Conservation (phyloP, 2,797 vertebrate species). For the Chiropotes sagulatus region DNA sequence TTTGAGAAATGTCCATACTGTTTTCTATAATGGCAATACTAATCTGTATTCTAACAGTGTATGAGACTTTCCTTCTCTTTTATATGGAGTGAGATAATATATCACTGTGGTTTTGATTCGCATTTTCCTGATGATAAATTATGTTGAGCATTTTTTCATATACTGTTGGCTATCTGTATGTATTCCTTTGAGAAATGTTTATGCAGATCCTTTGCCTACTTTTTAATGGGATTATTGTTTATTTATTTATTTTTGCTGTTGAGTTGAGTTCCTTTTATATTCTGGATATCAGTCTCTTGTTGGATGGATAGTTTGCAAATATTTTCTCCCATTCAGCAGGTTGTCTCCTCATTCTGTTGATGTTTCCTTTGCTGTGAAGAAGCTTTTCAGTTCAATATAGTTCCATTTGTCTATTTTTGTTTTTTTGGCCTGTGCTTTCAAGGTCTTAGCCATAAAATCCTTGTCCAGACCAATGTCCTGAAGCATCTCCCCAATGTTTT, state of each 20-base stretch:
- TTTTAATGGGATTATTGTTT: not conserved
- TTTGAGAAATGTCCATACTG: not conserved
- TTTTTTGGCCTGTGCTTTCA: not conserved
- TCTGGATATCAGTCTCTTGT: not conserved
- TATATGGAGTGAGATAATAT: not conserved
- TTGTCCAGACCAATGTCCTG: not conserved
- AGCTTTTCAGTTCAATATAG: not conserved
- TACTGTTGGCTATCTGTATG: not conserved
- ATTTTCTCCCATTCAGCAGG: not conserved
- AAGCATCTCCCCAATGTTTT: not conserved
- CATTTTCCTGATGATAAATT: not conserved
- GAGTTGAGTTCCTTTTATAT: not conserved
- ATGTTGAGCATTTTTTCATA: not conserved
- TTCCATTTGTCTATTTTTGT: not conserved
- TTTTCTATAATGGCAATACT: not conserved
- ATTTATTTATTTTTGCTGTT: not conserved
- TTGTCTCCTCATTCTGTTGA: not conserved
- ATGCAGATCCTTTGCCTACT: not conserved
- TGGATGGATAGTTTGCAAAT: not conserved
- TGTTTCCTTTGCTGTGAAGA: not conserved
- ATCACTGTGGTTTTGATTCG: not conserved
- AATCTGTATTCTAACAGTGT: not conserved
- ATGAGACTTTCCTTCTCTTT: not conserved
- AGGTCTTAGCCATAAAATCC: not conserved
- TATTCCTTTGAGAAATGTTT: not conserved